Base-by-base conservation (phyloP, 2,797 vertebrate genomes). In the Darevskia nairensis region DNA sequence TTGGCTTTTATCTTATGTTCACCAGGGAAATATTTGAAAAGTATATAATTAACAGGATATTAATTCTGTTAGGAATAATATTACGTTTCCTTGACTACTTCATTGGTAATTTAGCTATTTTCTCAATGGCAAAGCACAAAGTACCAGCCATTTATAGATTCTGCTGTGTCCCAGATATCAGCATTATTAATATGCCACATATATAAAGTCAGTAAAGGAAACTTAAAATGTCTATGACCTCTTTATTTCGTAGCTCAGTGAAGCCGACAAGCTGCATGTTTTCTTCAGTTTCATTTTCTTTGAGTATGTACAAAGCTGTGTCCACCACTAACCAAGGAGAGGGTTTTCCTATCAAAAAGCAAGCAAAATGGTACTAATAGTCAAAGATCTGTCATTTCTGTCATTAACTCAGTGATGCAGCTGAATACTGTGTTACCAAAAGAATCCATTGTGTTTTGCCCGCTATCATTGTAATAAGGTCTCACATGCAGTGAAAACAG, bases 221-320 rank as follows among this genome's bases (percentile, higher is more conserved):
- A 61, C 6, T 27, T 23, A 89, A 91, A 93, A 82, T 35, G 75
- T 39, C 61, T 29, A 95, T 90, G 66, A 98, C 98, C 93, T 98
- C 98, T 96, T 97, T 98, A 93, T 98, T 97, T 44, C 94, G 98
- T 10, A 97, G 96, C 91, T 99, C 98, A 2, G 98, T 99, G 92
- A 98, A 98, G 94, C 96, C 95, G 79, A 98, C 90, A 29, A 99
- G 95, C 79, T 97, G 96, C 0, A 97, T 94, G 76, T 98, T 97
- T 85, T 97, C 97, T 94, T 96, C 97, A 77, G 75, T 96, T 93
- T 98, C 98, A 76, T 93, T 97, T 85, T 97, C 97, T 84, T 96
- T 97, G 86, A 97, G 94, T 87, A 98, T 93, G 94, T 96, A 98
- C 74, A 99, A 95, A 90, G 97, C 95, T 0, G 98, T 98, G 93